Conservation (phyloP, 2,113 vertebrate species). For the Anolis sagrei region DNA sequence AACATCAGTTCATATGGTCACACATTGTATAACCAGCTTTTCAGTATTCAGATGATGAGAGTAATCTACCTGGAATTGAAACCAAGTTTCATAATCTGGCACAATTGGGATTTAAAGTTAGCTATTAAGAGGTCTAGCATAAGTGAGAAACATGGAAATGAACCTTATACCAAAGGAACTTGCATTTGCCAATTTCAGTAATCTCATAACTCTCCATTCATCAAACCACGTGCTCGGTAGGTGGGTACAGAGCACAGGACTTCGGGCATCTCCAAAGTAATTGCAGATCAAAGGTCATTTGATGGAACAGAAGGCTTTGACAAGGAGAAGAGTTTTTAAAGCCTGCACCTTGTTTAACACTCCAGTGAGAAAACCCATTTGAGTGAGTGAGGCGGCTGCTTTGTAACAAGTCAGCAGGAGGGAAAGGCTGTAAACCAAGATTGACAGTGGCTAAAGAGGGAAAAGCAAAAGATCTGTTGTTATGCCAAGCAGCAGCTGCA, state of each 20-base stretch:
- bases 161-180: not conserved
- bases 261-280: not conserved
- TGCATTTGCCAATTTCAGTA: not conserved
- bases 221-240: not conserved
- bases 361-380: slow-evolving; percentile 30
- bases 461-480: slow-evolving; percentile 34
- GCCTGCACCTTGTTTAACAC: slow-evolving; percentile 34
- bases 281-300: slow-evolving; percentile 14
- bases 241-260: not conserved
- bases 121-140: not conserved
- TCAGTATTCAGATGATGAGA: not conserved
- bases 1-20: not conserved
- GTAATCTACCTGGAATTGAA: not conserved
- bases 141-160: not conserved
- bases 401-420: slow-evolving; percentile 39
- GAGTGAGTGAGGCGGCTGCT: slow-evolving; percentile 25
- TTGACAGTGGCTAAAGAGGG: slow-evolving; percentile 34
- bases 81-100: not conserved
- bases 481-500: slow-evolving; percentile 43
- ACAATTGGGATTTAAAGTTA: not conserved
- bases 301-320: slow-evolving; percentile 13
- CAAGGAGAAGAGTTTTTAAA: slow-evolving; percentile 19
- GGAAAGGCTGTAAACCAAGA: slow-evolving; percentile 45
- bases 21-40: not conserved
- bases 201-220: not conserved